Conservation (phyloP, 2,888 invertebrate genomes). For the Venusia cambrica region DNA sequence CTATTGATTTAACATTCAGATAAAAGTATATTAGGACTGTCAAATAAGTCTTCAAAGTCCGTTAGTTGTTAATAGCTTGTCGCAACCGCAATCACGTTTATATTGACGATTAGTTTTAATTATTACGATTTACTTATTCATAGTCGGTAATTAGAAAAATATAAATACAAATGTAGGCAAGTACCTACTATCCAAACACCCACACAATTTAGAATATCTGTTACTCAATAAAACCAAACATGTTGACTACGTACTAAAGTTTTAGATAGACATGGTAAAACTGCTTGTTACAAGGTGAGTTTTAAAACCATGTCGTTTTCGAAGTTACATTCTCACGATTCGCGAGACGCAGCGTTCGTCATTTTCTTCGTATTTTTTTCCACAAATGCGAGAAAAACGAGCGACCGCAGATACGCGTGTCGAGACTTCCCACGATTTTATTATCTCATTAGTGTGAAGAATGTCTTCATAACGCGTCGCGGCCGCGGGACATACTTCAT, state of each 20-base stretch:
- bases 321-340: conserved; percentile 21
- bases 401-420: conserved; percentile 30
- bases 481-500: conserved; percentile 70
- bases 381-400: conserved; percentile 32
- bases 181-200: too few species aligned
- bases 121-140: conserved; percentile 17
- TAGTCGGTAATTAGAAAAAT: not conserved
- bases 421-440: conserved; percentile 59
- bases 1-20: conserved; percentile 6
- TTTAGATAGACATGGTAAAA: too few species aligned
- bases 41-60: conserved; percentile 15
- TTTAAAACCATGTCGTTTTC: too few species aligned
- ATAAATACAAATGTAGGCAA: too few species aligned
- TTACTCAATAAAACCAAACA: too few species aligned
- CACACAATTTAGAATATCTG: too few species aligned
- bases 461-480: conserved; percentile 73
- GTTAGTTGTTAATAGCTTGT: conserved; percentile 25
- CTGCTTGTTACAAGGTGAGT: too few species aligned
- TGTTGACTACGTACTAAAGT: too few species aligned
- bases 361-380: conserved; percentile 33
- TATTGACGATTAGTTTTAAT: conserved; percentile 28
- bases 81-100: conserved; percentile 30
- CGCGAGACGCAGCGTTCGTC: conserved; percentile 31
- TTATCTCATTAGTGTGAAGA: conserved; percentile 71
- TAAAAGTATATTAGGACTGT: conserved; percentile 15